phyloP scores from a whole-genome alignment of 1,140 invertebrate genomes.

The Coenobita brevimanus region DNA sequence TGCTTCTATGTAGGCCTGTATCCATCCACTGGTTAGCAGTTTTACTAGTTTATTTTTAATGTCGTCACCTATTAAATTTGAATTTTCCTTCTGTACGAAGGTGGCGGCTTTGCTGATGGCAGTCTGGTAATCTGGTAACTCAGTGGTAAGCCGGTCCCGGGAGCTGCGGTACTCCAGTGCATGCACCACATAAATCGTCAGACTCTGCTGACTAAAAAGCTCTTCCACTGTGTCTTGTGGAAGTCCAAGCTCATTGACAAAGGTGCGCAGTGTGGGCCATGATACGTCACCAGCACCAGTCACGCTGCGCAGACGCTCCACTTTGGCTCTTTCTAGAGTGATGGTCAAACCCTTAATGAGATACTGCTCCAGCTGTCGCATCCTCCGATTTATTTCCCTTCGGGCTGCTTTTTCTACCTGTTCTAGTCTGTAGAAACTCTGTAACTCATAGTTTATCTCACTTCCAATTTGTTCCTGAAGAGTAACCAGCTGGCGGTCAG shows the following conservation, averaged over 20 bases:
- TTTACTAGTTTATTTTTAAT: background rate
- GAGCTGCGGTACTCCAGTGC: constrained; percentile 16
- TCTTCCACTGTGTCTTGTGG: background rate
- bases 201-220: constrained; percentile 8
- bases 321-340: background rate
- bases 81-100: background rate
- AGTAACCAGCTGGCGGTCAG: background rate
- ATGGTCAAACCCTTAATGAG: background rate
- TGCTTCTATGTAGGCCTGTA: constrained; percentile 12
- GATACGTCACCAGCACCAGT: constrained; percentile 21
- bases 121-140: background rate
- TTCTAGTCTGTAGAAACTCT: constrained; percentile 21
- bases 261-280: constrained; percentile 3
- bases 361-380: background rate
- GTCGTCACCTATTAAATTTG: background rate
- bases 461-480: background rate
- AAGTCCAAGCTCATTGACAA: constrained; percentile 11
- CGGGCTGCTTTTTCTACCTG: constrained; percentile 13
- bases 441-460: background rate
- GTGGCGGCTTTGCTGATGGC: background rate
- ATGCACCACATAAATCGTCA: constrained; percentile 10
- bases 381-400: background rate
- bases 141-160: background rate
- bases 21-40: background rate
- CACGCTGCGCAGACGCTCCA: background rate